A percentile compares a stretch with the other conserved stretches of the same genome.
phyloP scores from a whole-genome alignment of 1,140 invertebrate species.

The Aphis craccivora region DNA sequence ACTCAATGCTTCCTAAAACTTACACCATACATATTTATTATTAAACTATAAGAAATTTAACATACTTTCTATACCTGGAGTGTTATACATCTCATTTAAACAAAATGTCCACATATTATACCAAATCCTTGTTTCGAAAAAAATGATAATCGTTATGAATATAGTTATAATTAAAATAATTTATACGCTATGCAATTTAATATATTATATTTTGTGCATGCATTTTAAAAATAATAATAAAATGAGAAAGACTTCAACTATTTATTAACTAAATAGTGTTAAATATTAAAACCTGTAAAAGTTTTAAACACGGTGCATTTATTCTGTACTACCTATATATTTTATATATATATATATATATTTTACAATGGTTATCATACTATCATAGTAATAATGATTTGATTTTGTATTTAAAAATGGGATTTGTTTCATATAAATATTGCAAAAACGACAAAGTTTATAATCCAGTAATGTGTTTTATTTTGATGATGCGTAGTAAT shows the following conservation, averaged over 20 bases:
- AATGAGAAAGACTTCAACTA: not conserved
- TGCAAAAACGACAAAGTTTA: not conserved
- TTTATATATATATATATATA: too few relatives aligned
- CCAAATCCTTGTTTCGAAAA: not conserved
- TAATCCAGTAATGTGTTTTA: not conserved
- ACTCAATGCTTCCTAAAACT: not conserved
- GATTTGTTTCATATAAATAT: not conserved
- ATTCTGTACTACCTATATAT: too few relatives aligned
- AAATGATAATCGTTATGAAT: not conserved
- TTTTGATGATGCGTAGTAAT: not conserved
- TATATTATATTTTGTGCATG: not conserved
- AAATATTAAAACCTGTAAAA: not conserved
- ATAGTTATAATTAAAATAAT: not conserved
- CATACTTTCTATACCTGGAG: not conserved
- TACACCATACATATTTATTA: not conserved
- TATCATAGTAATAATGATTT: not conserved
- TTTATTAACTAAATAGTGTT: not conserved
- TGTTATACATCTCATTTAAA: not conserved
- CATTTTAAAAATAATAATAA: not conserved
- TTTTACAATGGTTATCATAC: too few relatives aligned
- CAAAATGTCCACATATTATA: not conserved
- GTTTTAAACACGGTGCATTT: not conserved
- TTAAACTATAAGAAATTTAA: not conserved
- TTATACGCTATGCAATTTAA: not conserved
- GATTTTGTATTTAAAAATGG: not conserved